Base-by-base conservation (phyloP, 1,140 invertebrate species). In the Solen grandis region DNA sequence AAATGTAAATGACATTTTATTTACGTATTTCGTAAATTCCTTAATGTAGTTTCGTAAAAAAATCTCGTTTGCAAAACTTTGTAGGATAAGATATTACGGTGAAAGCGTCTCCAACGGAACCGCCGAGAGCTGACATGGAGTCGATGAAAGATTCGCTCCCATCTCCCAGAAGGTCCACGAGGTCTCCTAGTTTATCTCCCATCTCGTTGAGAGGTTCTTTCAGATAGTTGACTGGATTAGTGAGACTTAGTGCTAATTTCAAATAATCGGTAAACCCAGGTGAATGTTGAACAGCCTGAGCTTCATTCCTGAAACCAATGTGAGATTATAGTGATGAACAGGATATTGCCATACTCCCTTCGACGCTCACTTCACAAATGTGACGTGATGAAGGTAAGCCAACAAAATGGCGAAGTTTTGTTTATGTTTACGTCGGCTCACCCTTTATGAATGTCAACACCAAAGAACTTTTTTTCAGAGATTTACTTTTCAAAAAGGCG, bases 61-160 rank as follows among this genome's bases (percentile, higher is more conserved):
- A n/a, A n/a, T n/a, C n/a, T n/a, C n/a, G n/a, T n/a, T n/a, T n/a
- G n/a, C n/a, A n/a, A n/a, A n/a, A n/a, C n/a, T n/a, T n/a, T n/a
- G n/a, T n/a, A n/a, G n/a, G n/a, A n/a, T n/a, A n/a, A n/a, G n/a
- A n/a, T n/a, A n/a, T 1, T 74, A 74, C 70, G 4, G 54, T 27
- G 31, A 74, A 74, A 13, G 70, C 38, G n/a, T 41, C 70, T 3
- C 70, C 70, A 1, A 52, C 57, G 22, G 10, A 31, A 1, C 62
- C 57, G 1, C 70, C 70, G 10, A 74, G 57, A 31, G 55, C 55
- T n/a, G 33, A 41, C 70, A 74, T 74, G 14, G 70, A 74, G 27
- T 74, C 57, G 35, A 74, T 74, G 25, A 74, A 74, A 10, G 55
- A 62, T 22, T 46, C 59, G 50, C 70, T 74, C 19, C 70, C 70